phyloP scores from a whole-genome alignment of 2,797 vertebrate genomes.

The Bryconaethiops microstoma region DNA sequence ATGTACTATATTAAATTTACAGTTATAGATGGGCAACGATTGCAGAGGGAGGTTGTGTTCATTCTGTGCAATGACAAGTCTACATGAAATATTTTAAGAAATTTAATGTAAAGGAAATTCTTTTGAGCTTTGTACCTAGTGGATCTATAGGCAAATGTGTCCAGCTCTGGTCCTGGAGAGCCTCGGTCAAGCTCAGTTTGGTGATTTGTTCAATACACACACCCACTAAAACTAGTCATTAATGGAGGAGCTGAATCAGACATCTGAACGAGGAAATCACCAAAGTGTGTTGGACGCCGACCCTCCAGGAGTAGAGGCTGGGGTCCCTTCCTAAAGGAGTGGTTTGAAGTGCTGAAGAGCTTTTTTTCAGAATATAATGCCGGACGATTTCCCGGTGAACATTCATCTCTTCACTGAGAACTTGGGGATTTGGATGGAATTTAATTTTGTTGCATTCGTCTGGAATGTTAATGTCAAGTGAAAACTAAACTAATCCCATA shows the following conservation, averaged over 20 bases:
- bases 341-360: neutral
- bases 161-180: too few species aligned
- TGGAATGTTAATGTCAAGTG: neutral
- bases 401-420: neutral
- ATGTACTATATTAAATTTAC: too few species aligned
- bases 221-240: neutral
- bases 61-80: too few species aligned
- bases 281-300: neutral
- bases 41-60: too few species aligned
- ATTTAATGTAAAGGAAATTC: too few species aligned
- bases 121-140: too few species aligned
- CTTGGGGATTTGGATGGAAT: neutral
- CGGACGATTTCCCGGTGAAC: neutral
- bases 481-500: neutral
- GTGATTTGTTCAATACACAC: neutral
- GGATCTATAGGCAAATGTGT: too few species aligned
- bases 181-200: too few species aligned
- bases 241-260: neutral
- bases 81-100: too few species aligned
- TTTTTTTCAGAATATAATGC: neutral
- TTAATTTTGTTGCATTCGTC: neutral
- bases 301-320: neutral
- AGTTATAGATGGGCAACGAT: too few species aligned
- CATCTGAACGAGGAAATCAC: neutral
- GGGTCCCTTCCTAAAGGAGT: neutral